Conservation (phyloP, 2,113 vertebrate species). For the Bos javanicus region DNA sequence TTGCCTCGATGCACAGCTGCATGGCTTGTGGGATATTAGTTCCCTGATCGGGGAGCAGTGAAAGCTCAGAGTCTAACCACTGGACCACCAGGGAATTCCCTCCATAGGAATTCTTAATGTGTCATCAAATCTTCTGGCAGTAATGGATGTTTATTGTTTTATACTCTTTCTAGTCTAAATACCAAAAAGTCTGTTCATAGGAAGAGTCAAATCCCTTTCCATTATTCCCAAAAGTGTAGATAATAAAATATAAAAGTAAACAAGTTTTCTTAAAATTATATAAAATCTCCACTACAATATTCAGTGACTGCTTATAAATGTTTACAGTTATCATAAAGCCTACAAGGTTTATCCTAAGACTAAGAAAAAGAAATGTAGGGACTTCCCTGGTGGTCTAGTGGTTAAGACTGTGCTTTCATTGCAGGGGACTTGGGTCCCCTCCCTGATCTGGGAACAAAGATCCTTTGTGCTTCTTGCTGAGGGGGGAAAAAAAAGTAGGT, state of each 20-base stretch:
- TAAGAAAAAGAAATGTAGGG: constrained; percentile 75
- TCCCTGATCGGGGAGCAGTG: background rate
- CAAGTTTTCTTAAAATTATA: constrained; percentile 71
- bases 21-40: background rate
- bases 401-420: background rate
- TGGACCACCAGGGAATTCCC: background rate
- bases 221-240: constrained; percentile 62
- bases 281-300: constrained; percentile 75
- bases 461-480: background rate
- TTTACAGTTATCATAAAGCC: constrained; percentile 74
- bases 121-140: constrained; percentile 2
- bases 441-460: background rate
- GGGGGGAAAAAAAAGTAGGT: background rate
- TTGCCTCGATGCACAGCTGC: background rate
- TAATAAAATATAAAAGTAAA: constrained; percentile 77
- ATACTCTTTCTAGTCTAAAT: constrained; percentile 29
- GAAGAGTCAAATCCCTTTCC: constrained; percentile 63
- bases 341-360: constrained; percentile 67
- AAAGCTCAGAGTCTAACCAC: background rate
- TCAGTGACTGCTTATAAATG: constrained; percentile 74
- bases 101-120: constrained; percentile 47
- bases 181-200: constrained; percentile 62
- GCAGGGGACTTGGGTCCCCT: background rate
- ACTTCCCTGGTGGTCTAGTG: background rate
- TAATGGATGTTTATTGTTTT: constrained; percentile 48